Conservation (phyloP, 2,113 vertebrate genomes). For the Coryphaenoides rupestris region DNA sequence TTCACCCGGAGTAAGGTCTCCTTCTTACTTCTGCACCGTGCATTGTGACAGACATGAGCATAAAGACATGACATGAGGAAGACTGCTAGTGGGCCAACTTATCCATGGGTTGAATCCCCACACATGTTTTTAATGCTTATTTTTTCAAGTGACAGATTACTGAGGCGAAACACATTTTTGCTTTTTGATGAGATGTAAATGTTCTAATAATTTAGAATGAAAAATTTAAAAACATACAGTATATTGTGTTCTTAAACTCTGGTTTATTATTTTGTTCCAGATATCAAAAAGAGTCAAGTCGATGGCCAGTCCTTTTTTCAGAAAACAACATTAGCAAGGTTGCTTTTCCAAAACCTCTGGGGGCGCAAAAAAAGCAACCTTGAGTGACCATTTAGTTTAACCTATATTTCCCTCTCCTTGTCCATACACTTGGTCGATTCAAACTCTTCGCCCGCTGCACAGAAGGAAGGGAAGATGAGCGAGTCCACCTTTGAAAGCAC, state of each 20-base stretch:
- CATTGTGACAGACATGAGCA: background rate
- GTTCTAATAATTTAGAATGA: too few relatives aligned
- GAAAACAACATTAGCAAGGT: slow-evolving; percentile 11
- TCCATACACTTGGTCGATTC: slow-evolving; percentile 10
- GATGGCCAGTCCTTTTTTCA: slow-evolving; percentile 1
- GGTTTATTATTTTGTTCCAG: too few relatives aligned
- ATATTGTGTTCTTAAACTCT: too few relatives aligned
- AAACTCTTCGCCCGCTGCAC: slow-evolving; percentile 22
- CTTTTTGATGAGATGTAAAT: too few relatives aligned
- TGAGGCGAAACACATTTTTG: too few relatives aligned
- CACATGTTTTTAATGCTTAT: too few relatives aligned
- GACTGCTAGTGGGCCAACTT: too few relatives aligned
- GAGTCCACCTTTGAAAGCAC: slow-evolving; percentile 45
- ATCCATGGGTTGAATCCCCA: too few relatives aligned
- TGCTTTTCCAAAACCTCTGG: background rate
- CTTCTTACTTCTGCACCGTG: too few relatives aligned
- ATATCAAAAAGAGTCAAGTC: slow-evolving; percentile 3
- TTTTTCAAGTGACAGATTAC: too few relatives aligned
- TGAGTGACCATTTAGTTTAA: slow-evolving; percentile 38
- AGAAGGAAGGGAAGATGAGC: slow-evolving; percentile 42
- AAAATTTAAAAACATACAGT: too few relatives aligned
- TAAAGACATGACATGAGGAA: background rate
- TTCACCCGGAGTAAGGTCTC: too few relatives aligned
- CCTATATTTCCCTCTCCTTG: slow-evolving; percentile 27
- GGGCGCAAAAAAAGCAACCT: slow-evolving; percentile 20